phyloP scores from a whole-genome alignment of 2,888 invertebrate species.

The Lochmaea capreae region DNA sequence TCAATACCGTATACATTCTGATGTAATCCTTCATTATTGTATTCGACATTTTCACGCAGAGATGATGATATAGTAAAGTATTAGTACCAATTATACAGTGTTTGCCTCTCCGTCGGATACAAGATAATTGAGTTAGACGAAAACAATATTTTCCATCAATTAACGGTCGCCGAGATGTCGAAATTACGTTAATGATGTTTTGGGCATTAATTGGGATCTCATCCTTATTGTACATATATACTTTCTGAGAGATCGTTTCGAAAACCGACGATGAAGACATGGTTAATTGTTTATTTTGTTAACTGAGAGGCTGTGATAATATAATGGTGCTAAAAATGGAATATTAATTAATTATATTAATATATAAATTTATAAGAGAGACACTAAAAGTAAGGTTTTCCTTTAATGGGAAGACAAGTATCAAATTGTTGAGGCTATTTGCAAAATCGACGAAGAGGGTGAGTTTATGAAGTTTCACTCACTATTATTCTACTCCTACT shows the following conservation, averaged over 20 bases:
- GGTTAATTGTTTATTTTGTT: background rate
- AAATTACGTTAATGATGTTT: background rate
- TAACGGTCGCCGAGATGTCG: slow-evolving; percentile 5
- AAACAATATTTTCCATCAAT: slow-evolving; percentile 11
- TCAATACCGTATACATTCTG: background rate
- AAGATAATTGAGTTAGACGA: slow-evolving; percentile 12
- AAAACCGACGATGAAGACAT: background rate
- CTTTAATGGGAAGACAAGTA: too few species aligned
- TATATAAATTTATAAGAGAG: too few species aligned
- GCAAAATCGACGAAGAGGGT: too few species aligned
- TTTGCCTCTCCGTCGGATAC: background rate
- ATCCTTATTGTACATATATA: background rate
- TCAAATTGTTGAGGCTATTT: too few species aligned
- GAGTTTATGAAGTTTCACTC: too few species aligned
- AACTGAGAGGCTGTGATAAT: background rate
- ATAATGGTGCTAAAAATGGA: background rate
- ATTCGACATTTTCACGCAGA: slow-evolving; percentile 12
- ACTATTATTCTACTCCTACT: too few species aligned
- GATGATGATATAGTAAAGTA: background rate
- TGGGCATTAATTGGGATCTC: slow-evolving; percentile 2
- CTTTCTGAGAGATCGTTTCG: background rate
- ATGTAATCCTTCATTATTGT: background rate
- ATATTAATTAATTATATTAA: too few species aligned
- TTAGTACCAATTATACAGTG: slow-evolving; percentile 4
- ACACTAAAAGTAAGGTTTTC: too few species aligned